Evolutionary conservation across 2,888 invertebrate genomes (phyloP).

Genomic region (Pammene aurita): DNA sequence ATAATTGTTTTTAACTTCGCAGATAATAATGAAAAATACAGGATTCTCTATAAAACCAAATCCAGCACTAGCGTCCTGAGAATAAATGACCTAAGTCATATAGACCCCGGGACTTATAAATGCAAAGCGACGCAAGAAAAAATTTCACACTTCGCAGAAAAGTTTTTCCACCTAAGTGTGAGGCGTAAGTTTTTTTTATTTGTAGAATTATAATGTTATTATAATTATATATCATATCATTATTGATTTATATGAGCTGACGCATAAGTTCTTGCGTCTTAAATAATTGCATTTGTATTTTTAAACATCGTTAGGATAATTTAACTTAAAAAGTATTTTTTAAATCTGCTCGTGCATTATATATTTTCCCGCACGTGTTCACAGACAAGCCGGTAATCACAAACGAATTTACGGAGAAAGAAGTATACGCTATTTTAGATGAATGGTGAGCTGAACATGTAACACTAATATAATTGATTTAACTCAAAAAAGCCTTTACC

Average conservation of each 20-base stretch:
- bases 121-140: conserved; percentile 73
- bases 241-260: too few species aligned
- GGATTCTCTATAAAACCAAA: conserved; percentile 54
- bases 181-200: conserved; percentile 62
- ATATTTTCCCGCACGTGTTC: conserved; percentile 35
- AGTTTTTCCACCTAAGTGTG: conserved; percentile 64
- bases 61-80: conserved; percentile 57
- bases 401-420: conserved; percentile 65
- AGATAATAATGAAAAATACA: conserved; percentile 63
- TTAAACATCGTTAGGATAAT: too few species aligned
- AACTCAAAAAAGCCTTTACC: not conserved
- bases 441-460: conserved; percentile 62
- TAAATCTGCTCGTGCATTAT: conserved; percentile 38
- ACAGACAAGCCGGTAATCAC: conserved; percentile 71
- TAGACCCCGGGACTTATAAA: conserved; percentile 68
- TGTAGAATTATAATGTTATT: not conserved
- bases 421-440: conserved; percentile 72
- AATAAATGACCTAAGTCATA: conserved; percentile 68
- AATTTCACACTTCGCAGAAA: conserved; percentile 69
- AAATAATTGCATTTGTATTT: too few species aligned
- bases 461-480: conserved; percentile 32
- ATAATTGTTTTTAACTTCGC: conserved; percentile 42
- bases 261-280: too few species aligned
- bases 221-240: too few species aligned
- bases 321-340: too few species aligned